Conservation (phyloP, 2,113 vertebrate species). For the Sphyrna mokarran region DNA sequence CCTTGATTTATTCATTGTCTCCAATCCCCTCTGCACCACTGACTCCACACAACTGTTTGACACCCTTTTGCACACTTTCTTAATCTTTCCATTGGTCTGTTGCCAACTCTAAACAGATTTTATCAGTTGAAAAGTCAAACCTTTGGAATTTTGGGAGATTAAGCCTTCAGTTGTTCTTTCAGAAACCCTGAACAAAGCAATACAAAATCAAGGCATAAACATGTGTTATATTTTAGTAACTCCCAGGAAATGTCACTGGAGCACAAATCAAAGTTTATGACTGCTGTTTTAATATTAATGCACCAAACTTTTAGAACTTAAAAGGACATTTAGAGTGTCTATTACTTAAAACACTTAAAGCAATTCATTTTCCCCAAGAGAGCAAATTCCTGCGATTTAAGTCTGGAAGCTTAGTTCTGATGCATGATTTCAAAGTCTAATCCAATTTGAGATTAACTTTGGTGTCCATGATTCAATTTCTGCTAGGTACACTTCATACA, state of each 20-base stretch:
- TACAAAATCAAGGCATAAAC: neutral
- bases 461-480: neutral
- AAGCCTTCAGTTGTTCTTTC: neutral
- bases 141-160: neutral
- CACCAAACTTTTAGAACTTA: neutral
- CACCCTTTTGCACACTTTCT: neutral
- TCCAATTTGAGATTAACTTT: neutral
- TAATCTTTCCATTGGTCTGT: neutral
- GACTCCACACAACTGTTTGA: neutral
- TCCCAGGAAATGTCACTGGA: neutral
- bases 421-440: neutral
- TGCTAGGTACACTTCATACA: neutral
- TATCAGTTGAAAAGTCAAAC: neutral
- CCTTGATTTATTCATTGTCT: neutral
- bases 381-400: neutral
- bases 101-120: neutral
- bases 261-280: neutral
- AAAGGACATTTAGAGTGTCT: neutral
- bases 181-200: neutral
- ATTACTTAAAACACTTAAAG: neutral
- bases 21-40: neutral
- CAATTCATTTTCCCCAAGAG: neutral
- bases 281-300: neutral
- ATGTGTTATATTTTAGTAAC: neutral
- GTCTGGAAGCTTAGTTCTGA: neutral